Evolutionary conservation across 2,797 vertebrate species (phyloP).

Genomic region (Gorsachius magnificus): DNA sequence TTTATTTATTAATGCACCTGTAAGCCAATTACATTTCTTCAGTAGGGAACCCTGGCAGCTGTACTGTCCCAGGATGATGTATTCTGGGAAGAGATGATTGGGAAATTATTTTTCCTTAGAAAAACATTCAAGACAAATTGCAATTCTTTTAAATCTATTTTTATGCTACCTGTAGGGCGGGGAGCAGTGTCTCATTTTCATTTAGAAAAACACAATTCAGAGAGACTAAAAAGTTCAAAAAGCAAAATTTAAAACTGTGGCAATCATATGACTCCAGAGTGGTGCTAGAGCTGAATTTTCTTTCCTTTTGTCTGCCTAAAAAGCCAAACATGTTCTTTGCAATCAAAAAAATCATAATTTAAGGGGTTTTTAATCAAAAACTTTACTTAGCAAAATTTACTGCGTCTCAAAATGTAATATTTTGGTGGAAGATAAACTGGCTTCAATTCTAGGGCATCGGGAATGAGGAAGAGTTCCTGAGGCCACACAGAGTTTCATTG

Average conservation of each 20-base stretch:
- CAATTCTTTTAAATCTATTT: background rate
- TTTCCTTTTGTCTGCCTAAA: background rate
- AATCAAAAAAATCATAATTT: background rate
- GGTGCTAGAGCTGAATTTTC: background rate
- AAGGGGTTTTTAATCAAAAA: background rate
- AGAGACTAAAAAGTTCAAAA: background rate
- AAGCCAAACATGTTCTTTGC: background rate
- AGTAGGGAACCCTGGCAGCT: background rate
- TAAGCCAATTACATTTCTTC: background rate
- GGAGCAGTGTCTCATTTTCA: rapidly evolving
- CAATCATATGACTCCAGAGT: background rate
- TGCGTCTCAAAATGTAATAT: background rate
- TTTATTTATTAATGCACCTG: background rate
- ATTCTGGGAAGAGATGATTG: background rate
- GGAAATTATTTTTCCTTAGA: background rate
- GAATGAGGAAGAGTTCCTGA: background rate
- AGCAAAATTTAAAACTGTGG: background rate
- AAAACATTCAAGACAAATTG: background rate
- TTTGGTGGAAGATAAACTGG: background rate
- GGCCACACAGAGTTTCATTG: background rate
- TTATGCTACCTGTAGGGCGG: background rate
- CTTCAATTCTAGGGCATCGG: background rate
- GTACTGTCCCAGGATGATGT: background rate
- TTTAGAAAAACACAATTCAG: background rate
- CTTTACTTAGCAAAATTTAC: background rate